Conservation (phyloP, 2,113 vertebrate genomes). For the Alethe diademata region DNA sequence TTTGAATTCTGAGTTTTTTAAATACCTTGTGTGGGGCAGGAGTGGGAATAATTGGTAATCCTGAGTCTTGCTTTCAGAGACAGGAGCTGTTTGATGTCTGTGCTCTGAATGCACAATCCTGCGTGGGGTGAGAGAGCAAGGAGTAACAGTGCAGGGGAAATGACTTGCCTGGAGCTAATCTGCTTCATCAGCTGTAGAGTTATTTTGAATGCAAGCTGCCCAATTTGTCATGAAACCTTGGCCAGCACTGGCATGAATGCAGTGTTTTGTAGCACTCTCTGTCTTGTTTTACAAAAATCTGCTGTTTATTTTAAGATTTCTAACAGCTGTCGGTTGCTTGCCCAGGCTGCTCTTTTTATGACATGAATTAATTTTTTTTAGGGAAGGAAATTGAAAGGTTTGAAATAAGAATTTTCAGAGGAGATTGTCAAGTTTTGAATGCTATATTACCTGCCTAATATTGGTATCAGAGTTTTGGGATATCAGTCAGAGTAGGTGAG, state of each 20-base stretch:
- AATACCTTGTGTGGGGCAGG: background rate
- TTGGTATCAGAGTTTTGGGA: background rate
- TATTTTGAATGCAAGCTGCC: constrained; percentile 42
- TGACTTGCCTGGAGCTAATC: constrained; percentile 38
- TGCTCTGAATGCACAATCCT: background rate
- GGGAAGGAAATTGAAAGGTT: background rate
- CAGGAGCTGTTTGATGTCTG: background rate
- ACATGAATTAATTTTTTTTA: background rate
- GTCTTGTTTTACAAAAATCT: constrained; percentile 49
- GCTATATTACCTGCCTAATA: background rate
- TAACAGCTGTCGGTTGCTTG: constrained; percentile 31
- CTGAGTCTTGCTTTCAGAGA: background rate
- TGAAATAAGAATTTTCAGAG: constrained; percentile 8
- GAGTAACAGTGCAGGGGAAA: background rate
- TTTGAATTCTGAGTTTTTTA: background rate
- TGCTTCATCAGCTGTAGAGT: constrained; percentile 15
- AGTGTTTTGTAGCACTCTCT: constrained; percentile 44
- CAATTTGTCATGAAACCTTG: constrained; percentile 52
- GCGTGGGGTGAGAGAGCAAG: background rate
- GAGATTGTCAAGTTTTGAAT: background rate
- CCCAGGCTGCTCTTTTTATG: constrained; percentile 42
- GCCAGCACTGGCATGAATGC: constrained; percentile 42
- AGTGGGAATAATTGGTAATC: background rate
- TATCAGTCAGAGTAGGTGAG: background rate
- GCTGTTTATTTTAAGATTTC: constrained; percentile 42